Conservation (phyloP, 2,113 vertebrate species). For the Nansenia antarctica region DNA sequence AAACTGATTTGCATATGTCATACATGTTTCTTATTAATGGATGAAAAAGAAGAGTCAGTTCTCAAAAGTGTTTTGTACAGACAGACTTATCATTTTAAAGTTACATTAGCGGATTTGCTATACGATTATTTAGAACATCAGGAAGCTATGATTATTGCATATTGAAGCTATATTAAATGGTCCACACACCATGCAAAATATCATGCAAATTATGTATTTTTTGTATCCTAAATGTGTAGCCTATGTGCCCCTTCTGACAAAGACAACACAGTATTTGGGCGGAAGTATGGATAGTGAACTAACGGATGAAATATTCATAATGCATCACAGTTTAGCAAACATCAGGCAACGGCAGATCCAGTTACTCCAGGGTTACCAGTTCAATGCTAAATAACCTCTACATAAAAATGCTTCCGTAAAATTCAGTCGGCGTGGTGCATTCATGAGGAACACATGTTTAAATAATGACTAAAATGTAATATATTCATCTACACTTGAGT, state of each 20-base stretch:
- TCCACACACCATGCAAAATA: not conserved
- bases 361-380: conserved; percentile 23
- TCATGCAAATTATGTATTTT: not conserved
- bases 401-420: not conserved
- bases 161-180: not conserved
- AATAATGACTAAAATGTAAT: conserved; percentile 8
- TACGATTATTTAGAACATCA: not conserved
- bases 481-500: conserved; percentile 6
- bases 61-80: not conserved
- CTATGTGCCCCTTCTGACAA: conserved; percentile 1
- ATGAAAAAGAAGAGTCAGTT: too few relatives aligned
- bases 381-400: conserved; percentile 21
- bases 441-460: conserved; percentile 4
- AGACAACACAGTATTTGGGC: conserved; percentile 11
- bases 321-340: conserved; percentile 23
- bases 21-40: not conserved
- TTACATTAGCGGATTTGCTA: not conserved
- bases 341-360: conserved; percentile 7
- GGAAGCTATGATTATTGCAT: not conserved
- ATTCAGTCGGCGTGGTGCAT: not conserved
- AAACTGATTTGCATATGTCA: not conserved
- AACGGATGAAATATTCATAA: conserved; percentile 36
- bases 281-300: conserved; percentile 14
- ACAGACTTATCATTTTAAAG: not conserved
- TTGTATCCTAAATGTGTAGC: not conserved